Evolutionary conservation across 2,888 invertebrate genomes (phyloP), one percentile per base, ranked within the genome.

Genomic region (Netelia fuscicornis): DNA sequence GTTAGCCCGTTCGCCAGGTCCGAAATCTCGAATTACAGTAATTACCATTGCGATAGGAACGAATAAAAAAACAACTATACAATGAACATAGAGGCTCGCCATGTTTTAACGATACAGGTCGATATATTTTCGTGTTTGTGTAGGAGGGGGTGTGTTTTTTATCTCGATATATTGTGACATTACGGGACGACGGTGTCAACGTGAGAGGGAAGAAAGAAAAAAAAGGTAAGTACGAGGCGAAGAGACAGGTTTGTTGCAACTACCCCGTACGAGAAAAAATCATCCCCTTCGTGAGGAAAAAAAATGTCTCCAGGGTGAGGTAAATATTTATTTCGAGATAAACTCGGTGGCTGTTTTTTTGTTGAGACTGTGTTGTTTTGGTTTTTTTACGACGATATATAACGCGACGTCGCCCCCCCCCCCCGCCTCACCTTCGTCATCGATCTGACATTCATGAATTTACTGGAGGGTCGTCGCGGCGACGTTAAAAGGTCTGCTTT

Each of bases 301-400:
- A 72, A 81, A 84, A 81, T 71, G 71, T 77, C 84, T 81, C 76
- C 54, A 72, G 81, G 84, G 76, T 72, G 81, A 79, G 62, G 79
- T 86, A 81, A 86, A 81, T 74, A 84, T 86, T 84, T 86, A 84
- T 84, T 81, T 81, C 62, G 44, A 78, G 84, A 84, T 86, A 84
- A 70, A 74, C 79, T 79, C 65, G 56, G 58, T 64, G 71, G 58
- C 62, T 25, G 37, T 20, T 54, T 42, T 48, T 76, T 20, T 76
- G 62, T 74, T 62, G 37, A 37, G 37, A 37, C 37, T 37, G 37
- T 6, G 37, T 37, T 37, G 37, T 37, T 75, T 62, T 52, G 20
- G 20, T 13, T 54, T 42, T 71, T 48, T 76, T 20, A 25, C 37
- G 20, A 54, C n/a, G 25, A 23, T 72, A 79, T 68, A 25, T 30